These are phyloP conservation scores for Aspiorhynchus laticeps DNA, from an alignment of 2,113 vertebrate genomes.

Conservation along the genomic window DNA sequence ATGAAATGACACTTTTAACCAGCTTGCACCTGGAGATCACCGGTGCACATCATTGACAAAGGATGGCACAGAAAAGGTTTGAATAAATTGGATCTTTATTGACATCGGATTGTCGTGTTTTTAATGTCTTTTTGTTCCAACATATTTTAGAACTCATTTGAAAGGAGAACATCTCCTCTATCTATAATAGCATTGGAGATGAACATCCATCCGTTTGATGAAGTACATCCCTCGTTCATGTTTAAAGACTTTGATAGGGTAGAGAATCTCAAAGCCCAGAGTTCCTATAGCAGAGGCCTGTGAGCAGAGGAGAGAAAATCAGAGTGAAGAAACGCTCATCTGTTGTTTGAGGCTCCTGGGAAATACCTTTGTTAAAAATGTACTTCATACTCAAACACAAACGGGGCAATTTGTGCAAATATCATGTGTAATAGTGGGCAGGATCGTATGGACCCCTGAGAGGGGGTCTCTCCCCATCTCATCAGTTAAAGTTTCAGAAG, in stretches of 20 bases:
- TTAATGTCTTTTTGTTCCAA: neutral
- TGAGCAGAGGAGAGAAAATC: neutral
- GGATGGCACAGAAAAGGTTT: neutral
- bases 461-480: slow-evolving; percentile 64
- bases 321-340: slow-evolving; percentile 37
- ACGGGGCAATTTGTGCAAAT: slow-evolving; percentile 76
- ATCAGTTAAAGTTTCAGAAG: slow-evolving; percentile 59
- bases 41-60: neutral
- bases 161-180: neutral
- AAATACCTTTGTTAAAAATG: slow-evolving; percentile 56
- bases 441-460: slow-evolving; percentile 58
- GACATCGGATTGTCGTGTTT: neutral
- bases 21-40: neutral
- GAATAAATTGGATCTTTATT: neutral
- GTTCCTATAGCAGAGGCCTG: neutral
- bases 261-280: neutral
- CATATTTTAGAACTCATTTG: neutral
- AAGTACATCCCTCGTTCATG: neutral
- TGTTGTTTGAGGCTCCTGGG: slow-evolving; percentile 53
- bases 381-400: slow-evolving; percentile 72
- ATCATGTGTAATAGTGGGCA: slow-evolving; percentile 63
- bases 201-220: neutral
- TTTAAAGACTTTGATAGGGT: neutral
- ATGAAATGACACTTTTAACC: neutral
- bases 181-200: neutral